Evolutionary conservation across 2,113 vertebrate species (phyloP).

Genomic region (Sinocyclocheilus rhinocerous): DNA sequence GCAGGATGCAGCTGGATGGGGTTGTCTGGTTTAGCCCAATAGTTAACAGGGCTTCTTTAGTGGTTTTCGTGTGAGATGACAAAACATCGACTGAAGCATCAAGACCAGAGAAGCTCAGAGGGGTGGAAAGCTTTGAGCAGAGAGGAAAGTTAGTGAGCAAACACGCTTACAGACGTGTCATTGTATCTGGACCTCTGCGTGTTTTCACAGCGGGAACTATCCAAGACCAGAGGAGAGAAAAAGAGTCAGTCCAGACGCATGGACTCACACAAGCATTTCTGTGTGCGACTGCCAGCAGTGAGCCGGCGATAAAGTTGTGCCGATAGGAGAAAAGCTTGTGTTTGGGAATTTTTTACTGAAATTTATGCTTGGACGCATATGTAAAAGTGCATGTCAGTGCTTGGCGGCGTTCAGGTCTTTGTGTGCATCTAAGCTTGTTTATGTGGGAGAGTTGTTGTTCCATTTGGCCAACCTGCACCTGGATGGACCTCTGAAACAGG

Average conservation of each 20-base stretch:
- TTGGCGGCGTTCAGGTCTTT: neutral
- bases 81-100: neutral
- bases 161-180: slow-evolving; percentile 19
- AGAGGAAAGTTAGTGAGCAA: neutral
- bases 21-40: neutral
- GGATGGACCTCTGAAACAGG: neutral
- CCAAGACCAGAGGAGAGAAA: slow-evolving; percentile 32
- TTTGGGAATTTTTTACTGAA: neutral
- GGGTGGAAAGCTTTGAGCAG: neutral
- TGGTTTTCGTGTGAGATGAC: neutral
- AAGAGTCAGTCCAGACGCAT: slow-evolving; percentile 21
- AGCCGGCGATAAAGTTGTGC: slow-evolving; percentile 48
- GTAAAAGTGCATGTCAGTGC: neutral
- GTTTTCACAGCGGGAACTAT: slow-evolving; percentile 28
- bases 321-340: neutral
- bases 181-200: slow-evolving; percentile 16
- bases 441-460: neutral
- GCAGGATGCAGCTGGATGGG: neutral
- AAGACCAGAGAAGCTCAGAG: neutral
- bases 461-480: neutral
- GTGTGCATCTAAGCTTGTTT: neutral
- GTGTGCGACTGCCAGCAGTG: slow-evolving; percentile 45
- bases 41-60: neutral
- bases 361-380: neutral
- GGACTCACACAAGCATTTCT: slow-evolving; percentile 36